Base-by-base conservation (phyloP, 1,140 invertebrate species). In the Drosophila jambulina region DNA sequence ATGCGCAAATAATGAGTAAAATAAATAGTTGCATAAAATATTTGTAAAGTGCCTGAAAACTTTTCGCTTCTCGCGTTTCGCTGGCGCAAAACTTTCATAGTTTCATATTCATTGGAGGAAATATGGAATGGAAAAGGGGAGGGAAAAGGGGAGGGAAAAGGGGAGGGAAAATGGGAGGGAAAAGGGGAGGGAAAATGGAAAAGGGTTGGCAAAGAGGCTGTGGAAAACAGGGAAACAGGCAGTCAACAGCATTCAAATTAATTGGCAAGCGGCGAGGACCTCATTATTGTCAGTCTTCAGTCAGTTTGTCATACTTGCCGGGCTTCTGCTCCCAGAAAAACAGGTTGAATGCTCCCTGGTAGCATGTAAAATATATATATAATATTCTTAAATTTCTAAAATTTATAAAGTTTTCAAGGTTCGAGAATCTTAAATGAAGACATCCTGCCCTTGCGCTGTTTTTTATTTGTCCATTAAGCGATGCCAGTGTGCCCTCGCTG, bases 21-120 rank as follows among this genome's bases (percentile, higher is more conserved):
- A 79, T 78, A 79, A 79, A 79, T 79, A 79, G 77, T 79, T 79
- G 77, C 75, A 79, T 78, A 79, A 79, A 79, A 79, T 79, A 79
- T 79, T 79, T 79, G 75, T 79, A 79, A 79, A 79, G 77, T 79
- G 77, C 67, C 75, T 79, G 75, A 42, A 79, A 79, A 79, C 34
- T 79, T 79, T 78, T 78, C 45, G 75, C 63, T 57, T 68, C 54
- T 36, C 65, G 65, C 59, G 38, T 40, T 65, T 54, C 53, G 60
- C 53, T 57, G 67, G 69, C 65, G 69, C 59, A 78, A 79, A 79
- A 78, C 68, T 79, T 79, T 79, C 56, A 79, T 79, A 79, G 77
- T 79, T 79, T 78, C 77, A 79, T 78, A 79, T 79, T 79, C 77
- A 79, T 79, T 79, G 77, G 49, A 43, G 36, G 75, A 57, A 64